Base-by-base conservation (phyloP, 2,113 vertebrate genomes). In the Sinocyclocheilus anshuiensis region DNA sequence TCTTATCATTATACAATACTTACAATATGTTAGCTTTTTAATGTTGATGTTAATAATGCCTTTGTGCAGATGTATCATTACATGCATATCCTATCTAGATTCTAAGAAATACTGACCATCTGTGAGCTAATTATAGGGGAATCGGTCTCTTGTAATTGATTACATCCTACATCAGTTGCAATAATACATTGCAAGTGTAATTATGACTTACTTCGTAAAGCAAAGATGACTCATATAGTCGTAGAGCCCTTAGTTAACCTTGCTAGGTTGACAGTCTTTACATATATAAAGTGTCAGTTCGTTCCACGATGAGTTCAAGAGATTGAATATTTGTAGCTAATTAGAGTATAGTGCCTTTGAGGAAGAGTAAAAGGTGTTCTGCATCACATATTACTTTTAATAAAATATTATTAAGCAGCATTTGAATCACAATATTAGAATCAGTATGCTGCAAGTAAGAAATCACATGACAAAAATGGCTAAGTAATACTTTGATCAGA, bases 341-440 rank as follows among this genome's bases (percentile, higher is more conserved):
- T 93, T 79, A 93, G 92, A 93, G 93, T 86, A 93, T 93, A 94
- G 94, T 95, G 94, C 94, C 95, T 95, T 95, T 89, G 87, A 90
- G 90, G 91, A 69, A 89, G 89, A 89, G 74, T 90, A 86, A 84
- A 39, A 50, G 75, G 39, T 77, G 90, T 57, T 57, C 59, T 85
- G 39, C 86, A 80, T 78, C 77, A 79, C 92, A 87, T 86, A 76
- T 90, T 88, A 67, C 39, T 63, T 80, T 61, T 9, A n/a, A 80
- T 61, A 22, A 39, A 61, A 79, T 39, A 42, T 20, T 36, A 33
- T 13, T 24, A 33, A 61, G 22, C 77, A 61, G 55, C 12, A 16
- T 86, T 48, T 48, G 45, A 48, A 48, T 48, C 45, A 48, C 45
- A 48, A 48, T 48, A 48, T 48, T 48, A 48, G 45, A 48, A 48